Base-by-base conservation (phyloP, 92 coral and sea anemone species). In the Metridium senile region DNA sequence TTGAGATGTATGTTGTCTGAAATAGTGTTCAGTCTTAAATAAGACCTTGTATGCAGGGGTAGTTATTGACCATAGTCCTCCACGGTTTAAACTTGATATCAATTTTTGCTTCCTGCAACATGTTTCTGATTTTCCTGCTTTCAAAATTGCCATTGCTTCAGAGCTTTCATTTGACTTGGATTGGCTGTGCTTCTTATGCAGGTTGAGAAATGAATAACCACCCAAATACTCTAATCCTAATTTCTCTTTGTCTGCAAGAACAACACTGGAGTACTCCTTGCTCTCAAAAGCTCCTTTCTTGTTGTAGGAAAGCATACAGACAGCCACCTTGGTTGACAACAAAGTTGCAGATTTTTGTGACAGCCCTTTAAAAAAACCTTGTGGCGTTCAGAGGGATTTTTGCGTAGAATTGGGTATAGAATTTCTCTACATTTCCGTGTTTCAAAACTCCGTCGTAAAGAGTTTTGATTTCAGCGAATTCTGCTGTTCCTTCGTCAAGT, bases 311-410 rank as follows among this genome's bases (percentile, higher is more conserved):
- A 88, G 35, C 83, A 88, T 54, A 63, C 33, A 17, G 46, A 84
- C 93, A 47, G 89, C 93, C 19, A 88, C 71, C 74, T 88, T 84
- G 33, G 80, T 88, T 30, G 93, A 32, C 16, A 88, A 77, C 73
- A 88, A 64, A 18, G 89, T 88, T 25, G 93, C 93, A 53, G 89
- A 81, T 74, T 88, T 84, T 66, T 86, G 64, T 33, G 93, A 71
- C 67, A 88, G 33, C 33, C 84, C 87, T 43, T 19, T 59, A 53
- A 88, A 88, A n/a, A 30, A 58, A 85, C 45, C 28, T 85, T 33
- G 69, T 61, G 13, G 84, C 52, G 69, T 65, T 74, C 31, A 88
- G 11, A 31, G 80, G 32, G 19, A 88, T 74, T 29, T 51, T 47
- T 25, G 86, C 76, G 80, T 89, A 89, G 49, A 74, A 88, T 69